phyloP scores from a whole-genome alignment of 2,888 invertebrate species.

The Agrotis exclamationis region DNA sequence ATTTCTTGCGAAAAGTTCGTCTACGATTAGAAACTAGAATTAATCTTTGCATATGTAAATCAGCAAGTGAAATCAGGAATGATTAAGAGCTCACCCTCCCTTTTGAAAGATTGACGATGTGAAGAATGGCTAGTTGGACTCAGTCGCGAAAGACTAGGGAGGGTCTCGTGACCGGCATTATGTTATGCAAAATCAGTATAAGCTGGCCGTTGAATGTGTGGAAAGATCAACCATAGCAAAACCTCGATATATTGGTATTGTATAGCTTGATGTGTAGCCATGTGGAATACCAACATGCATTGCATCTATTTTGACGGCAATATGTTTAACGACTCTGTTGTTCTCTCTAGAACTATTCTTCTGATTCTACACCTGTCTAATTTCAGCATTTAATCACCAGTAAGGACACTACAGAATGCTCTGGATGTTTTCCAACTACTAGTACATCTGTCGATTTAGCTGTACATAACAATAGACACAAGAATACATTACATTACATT shows the following conservation, averaged over 20 bases:
- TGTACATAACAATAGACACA: slow-evolving; percentile 24
- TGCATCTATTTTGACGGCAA: slow-evolving; percentile 8
- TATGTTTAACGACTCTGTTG: slow-evolving; percentile 40
- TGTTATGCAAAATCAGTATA: not conserved
- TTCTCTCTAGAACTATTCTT: slow-evolving; percentile 32
- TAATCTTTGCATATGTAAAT: slow-evolving; percentile 2
- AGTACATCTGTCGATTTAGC: slow-evolving; percentile 32
- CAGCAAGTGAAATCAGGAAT: not conserved
- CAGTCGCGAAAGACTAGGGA: slow-evolving; percentile 21
- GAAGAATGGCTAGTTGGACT: slow-evolving; percentile 6
- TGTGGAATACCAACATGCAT: too few species aligned
- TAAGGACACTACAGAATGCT: slow-evolving; percentile 44
- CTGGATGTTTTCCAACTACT: slow-evolving; percentile 61
- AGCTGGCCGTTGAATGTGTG: too few species aligned
- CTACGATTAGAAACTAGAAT: not conserved
- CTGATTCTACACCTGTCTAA: slow-evolving; percentile 45
- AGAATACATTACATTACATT: slow-evolving; percentile 39
- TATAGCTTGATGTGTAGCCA: too few species aligned
- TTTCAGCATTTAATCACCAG: slow-evolving; percentile 46
- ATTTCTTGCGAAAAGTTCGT: not conserved
- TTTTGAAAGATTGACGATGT: slow-evolving; percentile 28
- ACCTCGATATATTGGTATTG: too few species aligned
- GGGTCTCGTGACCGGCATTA: slow-evolving; percentile 2
- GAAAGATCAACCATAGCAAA: too few species aligned
- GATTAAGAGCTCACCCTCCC: slow-evolving; percentile 8